Evolutionary conservation across 2,113 vertebrate genomes (phyloP).

Genomic region (Pica pica): DNA sequence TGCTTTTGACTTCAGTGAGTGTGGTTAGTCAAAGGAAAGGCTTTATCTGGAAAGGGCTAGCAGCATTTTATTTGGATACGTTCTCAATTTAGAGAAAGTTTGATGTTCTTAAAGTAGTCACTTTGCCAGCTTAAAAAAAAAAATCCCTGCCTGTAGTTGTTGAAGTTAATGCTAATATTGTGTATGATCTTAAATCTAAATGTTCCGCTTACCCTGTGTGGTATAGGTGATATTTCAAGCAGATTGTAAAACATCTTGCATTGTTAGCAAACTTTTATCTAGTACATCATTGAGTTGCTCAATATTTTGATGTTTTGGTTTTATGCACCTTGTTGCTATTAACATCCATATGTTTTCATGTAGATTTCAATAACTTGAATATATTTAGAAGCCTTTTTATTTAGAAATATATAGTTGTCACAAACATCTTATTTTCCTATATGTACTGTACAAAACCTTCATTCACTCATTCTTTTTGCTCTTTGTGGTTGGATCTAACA

Average conservation of each 20-base stretch:
- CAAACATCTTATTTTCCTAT: conserved; percentile 77
- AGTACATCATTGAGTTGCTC: conserved; percentile 76
- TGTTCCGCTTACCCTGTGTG: conserved; percentile 77
- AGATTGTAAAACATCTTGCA: conserved; percentile 72
- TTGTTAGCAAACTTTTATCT: conserved; percentile 76
- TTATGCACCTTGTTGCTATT: conserved; percentile 87
- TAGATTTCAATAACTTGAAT: conserved; percentile 77
- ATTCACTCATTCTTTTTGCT: conserved; percentile 73
- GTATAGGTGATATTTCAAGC: conserved; percentile 78
- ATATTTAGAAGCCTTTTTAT: conserved; percentile 79
- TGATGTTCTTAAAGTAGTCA: conserved; percentile 72
- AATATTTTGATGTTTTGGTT: conserved; percentile 80
- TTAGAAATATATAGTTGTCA: conserved; percentile 76
- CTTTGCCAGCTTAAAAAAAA: conserved; percentile 71
- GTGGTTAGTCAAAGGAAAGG: conserved; percentile 65
- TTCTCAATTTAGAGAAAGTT: conserved; percentile 73
- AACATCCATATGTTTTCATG: conserved; percentile 76
- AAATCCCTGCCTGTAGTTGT: conserved; percentile 75
- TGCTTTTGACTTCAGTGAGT: conserved; percentile 71
- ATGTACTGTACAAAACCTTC: conserved; percentile 79
- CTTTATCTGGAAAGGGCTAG: conserved; percentile 72
- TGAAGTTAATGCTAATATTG: conserved; percentile 78
- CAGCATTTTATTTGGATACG: conserved; percentile 73
- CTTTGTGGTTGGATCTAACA: conserved; percentile 87
- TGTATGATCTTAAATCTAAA: conserved; percentile 77